Percentiles rank a stretch among this genome's conserved stretches.
Conservation (phyloP, 2,113 vertebrate species). For the Podarcis cretensis region DNA sequence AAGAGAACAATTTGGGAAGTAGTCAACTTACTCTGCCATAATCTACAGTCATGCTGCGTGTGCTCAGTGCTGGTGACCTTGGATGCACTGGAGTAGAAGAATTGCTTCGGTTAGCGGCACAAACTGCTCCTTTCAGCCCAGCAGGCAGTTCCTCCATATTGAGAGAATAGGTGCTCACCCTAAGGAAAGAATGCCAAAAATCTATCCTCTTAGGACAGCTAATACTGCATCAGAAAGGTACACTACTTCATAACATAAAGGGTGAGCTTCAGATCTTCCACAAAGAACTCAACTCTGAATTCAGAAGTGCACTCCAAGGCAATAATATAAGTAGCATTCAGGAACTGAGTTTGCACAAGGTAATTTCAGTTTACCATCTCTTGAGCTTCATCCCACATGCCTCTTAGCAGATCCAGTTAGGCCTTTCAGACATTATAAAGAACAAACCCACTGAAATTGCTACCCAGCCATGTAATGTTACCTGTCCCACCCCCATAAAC, state of each 20-base stretch:
- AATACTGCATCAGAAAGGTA: not conserved
- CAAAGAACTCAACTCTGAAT: not conserved
- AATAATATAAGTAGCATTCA: not conserved
- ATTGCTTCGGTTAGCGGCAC: constrained; percentile 16
- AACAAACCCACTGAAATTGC: not conserved
- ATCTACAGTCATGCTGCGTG: constrained; percentile 53
- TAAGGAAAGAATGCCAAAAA: constrained; percentile 58
- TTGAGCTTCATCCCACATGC: not conserved
- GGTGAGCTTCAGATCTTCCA: not conserved
- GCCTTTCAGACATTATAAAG: not conserved
- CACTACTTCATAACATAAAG: not conserved
- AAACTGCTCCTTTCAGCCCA: constrained; percentile 51
- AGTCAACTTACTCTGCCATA: constrained; percentile 76
- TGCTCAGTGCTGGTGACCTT: constrained; percentile 68
- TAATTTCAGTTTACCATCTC: not conserved
- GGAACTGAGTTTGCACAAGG: not conserved
- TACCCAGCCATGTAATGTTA: not conserved
- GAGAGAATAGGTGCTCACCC: constrained; percentile 77
- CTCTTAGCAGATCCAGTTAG: not conserved
- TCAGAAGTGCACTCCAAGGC: not conserved
- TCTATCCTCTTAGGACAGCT: constrained; percentile 28
- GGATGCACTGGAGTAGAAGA: constrained; percentile 51
- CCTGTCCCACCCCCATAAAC: not conserved
- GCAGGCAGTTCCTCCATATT: constrained; percentile 70
- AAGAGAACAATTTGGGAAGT: not conserved